Evolutionary conservation across 1,140 invertebrate genomes (phyloP), one percentile per base, ranked within the genome.

Genomic region (Drosophila sulfurigaster): DNA sequence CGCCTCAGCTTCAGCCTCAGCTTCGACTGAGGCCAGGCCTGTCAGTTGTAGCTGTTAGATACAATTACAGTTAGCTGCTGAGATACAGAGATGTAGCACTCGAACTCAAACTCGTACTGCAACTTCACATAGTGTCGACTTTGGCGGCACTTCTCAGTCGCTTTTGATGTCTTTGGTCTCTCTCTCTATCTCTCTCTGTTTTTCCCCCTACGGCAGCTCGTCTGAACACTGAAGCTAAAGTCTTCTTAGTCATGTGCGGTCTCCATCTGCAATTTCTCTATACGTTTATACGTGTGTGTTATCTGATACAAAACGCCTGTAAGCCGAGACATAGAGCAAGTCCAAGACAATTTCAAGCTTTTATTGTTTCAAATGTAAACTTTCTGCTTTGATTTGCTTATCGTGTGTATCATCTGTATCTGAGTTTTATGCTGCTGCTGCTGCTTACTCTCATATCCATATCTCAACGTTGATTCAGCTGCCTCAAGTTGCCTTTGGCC

Each of bases 21-120:
- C 20, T 25, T 25, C 20, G 20, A 25, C 20, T 25, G 35, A 8
- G 46, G 69, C 41, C 59, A 25, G 67, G 75, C 68, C 69, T 87
- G 82, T 87, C 82, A 87, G 87, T 71, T 67, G 79, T 82, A 74
- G 76, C 83, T 88, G 83, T 87, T 87, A 87, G 83, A 87, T 87
- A 88, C 85, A 83, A 87, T 88, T 88, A 88, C 83, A 87, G 83
- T 87, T 87, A 87, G 83, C 80, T 57, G 76, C 75, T 57, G 69
- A 85, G 67, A 79, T 70, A 62, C 59, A 58, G 45, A 59, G 38
- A n/a, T 41, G 32, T 20, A 15, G 54, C 32, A 38, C 32, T 20
- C 13, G 28, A 58, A 51, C 59, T 68, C 46, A 76, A 65, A 38
- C 35, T 38, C 13, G 38, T 59, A 51, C 54, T 68, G 48, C 41